phyloP scores from a whole-genome alignment of 2,888 invertebrate genomes.

The Drosophila barbarae region DNA sequence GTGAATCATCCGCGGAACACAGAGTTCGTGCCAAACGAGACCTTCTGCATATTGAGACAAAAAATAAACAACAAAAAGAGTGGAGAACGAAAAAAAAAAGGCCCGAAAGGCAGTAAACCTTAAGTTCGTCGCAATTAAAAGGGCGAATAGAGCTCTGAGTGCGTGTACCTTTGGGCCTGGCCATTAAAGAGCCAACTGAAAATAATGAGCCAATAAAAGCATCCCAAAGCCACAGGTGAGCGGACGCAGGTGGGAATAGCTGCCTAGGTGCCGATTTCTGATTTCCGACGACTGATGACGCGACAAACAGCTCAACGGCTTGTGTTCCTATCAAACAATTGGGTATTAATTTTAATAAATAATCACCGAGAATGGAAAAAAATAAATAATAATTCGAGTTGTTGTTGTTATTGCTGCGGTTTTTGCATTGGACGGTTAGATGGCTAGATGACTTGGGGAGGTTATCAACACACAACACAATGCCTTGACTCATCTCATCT shows the following conservation, averaged over 20 bases:
- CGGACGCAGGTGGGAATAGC: conserved; percentile 7
- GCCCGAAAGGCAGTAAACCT: conserved; percentile 38
- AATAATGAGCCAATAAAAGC: conserved; percentile 71
- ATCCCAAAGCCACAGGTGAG: conserved; percentile 57
- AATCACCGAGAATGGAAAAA: conserved; percentile 59
- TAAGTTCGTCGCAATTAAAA: conserved; percentile 61
- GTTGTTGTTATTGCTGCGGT: conserved; percentile 38
- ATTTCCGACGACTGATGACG: conserved; percentile 53
- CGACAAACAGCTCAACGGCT: conserved; percentile 37
- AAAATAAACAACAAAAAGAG: conserved; percentile 8
- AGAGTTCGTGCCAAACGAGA: conserved; percentile 71
- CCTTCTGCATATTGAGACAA: conserved; percentile 63
- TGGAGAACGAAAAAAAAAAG: conserved; percentile 9
- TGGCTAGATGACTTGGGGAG: conserved; percentile 39
- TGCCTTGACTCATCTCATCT: conserved; percentile 63
- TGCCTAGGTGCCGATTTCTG: conserved; percentile 1
- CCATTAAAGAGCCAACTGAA: conserved; percentile 51
- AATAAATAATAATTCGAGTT: conserved; percentile 50
- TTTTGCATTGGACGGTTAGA: conserved; percentile 38
- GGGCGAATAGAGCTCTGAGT: conserved; percentile 56
- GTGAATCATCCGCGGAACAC: conserved; percentile 60
- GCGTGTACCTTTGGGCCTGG: conserved; percentile 35
- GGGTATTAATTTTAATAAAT: conserved; percentile 74
- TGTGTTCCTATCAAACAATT: conserved; percentile 66
- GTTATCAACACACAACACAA: conserved; percentile 70